Base-by-base conservation (phyloP, 1,140 invertebrate genomes). In the Lepeophtheirus salmonis region DNA sequence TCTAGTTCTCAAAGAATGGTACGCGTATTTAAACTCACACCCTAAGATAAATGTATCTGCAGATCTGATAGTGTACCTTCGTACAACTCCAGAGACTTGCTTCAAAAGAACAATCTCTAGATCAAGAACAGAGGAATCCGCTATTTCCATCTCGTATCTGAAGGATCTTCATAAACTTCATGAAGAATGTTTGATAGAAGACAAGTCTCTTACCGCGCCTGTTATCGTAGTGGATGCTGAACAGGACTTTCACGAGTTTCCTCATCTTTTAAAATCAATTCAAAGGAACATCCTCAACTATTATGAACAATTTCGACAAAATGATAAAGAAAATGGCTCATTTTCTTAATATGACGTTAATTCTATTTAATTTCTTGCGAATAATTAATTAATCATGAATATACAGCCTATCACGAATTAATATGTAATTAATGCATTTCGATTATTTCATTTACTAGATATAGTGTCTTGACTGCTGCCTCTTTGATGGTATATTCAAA, bases 1-100 rank as follows among this genome's bases (percentile, higher is more conserved):
- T 2, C 20, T 12, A 13, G 80, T 91, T 6, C 73, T 91, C 13
- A 80, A 84, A 67, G 78, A 89, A 63, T 92, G 88, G 88, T 90
- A 84, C 68, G 73, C 82, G 18, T 88, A 82, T 74, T 79, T 88
- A 16, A 77, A 79, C 18, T 72, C 78, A 30, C 30, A 41, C n/a
- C 30, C 6, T n/a, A 80, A 79, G 65, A 74, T 83, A 14, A 77
- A 83, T 64, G 79, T 86, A 60, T 73, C 67, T 13, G 56, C 78
- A 54, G 76, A 79, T 67, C 65, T 77, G 2, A 76, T 78, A 64
- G 75, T 79, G 14, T 79, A 79, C 64, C 64, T 79, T 53, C 69
- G 26, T 16, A 73, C 77, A 54, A 68, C 67, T 49, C 78, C 78
- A 2, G 68, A 75, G 62, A 65, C 71, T 16, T 77, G 74, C 17